These are phyloP conservation scores for Cyrtodaria siliqua DNA, from an alignment of 2,888 invertebrate genomes.

Conservation along the genomic window DNA sequence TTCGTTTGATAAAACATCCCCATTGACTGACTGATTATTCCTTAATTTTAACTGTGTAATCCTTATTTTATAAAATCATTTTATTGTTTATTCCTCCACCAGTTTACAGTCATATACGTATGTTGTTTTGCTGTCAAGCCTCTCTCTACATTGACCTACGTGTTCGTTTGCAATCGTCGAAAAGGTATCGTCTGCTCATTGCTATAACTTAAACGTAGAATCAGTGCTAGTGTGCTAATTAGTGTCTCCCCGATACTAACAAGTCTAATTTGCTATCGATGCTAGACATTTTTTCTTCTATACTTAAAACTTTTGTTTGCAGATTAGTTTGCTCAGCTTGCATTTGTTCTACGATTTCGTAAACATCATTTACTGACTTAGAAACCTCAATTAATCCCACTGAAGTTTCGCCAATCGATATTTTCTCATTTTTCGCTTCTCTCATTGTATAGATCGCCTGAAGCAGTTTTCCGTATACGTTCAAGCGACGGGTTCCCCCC, in stretches of 20 bases:
- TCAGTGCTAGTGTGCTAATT: neutral
- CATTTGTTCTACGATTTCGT: slow-evolving; percentile 67
- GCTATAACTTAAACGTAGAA: no score
- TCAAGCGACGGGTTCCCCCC: slow-evolving; percentile 49
- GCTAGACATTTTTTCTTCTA: slow-evolving; percentile 65
- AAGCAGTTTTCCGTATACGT: slow-evolving; percentile 72
- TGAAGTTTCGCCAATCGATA: slow-evolving; percentile 73
- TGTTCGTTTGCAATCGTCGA: no score
- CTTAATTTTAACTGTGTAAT: no score
- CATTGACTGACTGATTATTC: no score
- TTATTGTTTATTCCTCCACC: no score
- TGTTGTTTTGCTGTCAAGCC: no score
- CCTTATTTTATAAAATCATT: no score
- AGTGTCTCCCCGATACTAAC: slow-evolving; percentile 15
- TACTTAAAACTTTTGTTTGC: slow-evolving; percentile 59
- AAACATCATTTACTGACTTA: slow-evolving; percentile 72
- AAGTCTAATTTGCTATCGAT: slow-evolving; percentile 71
- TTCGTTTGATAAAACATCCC: no score
- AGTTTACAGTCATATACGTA: no score
- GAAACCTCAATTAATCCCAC: slow-evolving; percentile 75
- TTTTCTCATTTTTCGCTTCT: slow-evolving; percentile 73
- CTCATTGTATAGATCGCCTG: slow-evolving; percentile 74
- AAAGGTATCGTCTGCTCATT: no score
- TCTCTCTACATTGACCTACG: no score
- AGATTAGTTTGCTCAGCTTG: slow-evolving; percentile 67